phyloP scores from a whole-genome alignment of 2,797 vertebrate genomes.

The Anguilla marmorata region DNA sequence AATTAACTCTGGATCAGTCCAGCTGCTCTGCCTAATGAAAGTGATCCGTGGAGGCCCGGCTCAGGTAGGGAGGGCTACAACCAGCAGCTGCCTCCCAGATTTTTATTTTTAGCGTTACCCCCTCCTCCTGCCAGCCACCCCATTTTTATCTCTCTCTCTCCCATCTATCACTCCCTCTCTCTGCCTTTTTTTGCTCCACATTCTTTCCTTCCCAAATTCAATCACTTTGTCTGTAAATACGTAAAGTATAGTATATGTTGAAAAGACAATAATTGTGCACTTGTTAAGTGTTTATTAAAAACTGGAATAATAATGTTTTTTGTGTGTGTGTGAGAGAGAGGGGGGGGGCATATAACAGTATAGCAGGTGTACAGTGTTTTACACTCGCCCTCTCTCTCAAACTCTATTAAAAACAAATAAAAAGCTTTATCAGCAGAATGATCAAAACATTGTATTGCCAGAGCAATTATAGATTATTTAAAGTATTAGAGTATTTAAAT shows the following conservation, averaged over 20 bases:
- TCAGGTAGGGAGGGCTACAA: background rate
- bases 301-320: background rate
- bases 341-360: too few species aligned
- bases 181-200: background rate
- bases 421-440: background rate
- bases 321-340: too few species aligned
- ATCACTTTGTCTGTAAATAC: conserved; percentile 13
- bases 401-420: background rate
- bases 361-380: background rate
- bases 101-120: background rate
- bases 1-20: conserved; percentile 20
- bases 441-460: background rate
- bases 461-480: background rate
- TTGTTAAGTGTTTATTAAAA: background rate
- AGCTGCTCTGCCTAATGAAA: conserved; percentile 10
- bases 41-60: background rate
- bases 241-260: background rate
- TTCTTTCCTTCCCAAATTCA: background rate
- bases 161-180: background rate
- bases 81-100: background rate
- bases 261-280: background rate
- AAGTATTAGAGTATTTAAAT: background rate
- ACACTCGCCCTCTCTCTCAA: background rate
- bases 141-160: background rate
- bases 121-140: background rate